These are phyloP conservation scores for Diglossa brunneiventris DNA, from an alignment of 2,113 vertebrate species.

Conservation along the genomic window DNA sequence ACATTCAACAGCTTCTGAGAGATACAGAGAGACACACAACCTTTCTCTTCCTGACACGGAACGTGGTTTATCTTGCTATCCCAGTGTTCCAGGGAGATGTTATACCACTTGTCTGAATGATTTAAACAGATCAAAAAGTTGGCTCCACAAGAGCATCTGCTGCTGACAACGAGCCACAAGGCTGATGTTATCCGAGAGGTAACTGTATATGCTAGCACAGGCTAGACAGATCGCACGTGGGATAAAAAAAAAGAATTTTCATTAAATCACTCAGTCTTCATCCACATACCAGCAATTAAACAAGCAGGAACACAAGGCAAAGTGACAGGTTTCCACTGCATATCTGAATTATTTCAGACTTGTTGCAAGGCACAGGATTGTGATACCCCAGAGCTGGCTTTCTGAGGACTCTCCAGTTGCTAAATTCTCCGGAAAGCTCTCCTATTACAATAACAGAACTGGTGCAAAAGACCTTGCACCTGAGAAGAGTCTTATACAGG, in stretches of 20 bases:
- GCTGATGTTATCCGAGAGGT: slow-evolving; percentile 27
- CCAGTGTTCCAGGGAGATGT: not conserved
- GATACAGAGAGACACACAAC: not conserved
- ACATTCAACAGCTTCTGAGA: slow-evolving; percentile 23
- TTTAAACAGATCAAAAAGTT: slow-evolving; percentile 17
- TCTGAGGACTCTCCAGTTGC: not conserved
- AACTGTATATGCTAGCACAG: not conserved
- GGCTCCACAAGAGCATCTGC: not conserved
- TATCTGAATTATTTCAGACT: not conserved
- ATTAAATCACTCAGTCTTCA: not conserved
- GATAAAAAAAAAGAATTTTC: not conserved
- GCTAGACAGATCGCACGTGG: not conserved
- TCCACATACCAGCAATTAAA: not conserved
- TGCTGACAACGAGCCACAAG: not conserved
- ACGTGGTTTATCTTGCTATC: not conserved
- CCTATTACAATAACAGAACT: not conserved
- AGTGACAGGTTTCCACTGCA: not conserved
- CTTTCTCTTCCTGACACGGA: not conserved
- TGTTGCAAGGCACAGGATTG: not conserved
- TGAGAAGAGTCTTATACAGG: not conserved
- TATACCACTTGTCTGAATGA: not conserved
- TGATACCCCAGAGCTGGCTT: not conserved
- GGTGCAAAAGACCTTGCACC: not conserved
- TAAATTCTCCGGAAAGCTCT: not conserved
- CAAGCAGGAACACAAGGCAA: not conserved